phyloP scores from a whole-genome alignment of 1,140 invertebrate species.

The Cheumatopsyche charites region DNA sequence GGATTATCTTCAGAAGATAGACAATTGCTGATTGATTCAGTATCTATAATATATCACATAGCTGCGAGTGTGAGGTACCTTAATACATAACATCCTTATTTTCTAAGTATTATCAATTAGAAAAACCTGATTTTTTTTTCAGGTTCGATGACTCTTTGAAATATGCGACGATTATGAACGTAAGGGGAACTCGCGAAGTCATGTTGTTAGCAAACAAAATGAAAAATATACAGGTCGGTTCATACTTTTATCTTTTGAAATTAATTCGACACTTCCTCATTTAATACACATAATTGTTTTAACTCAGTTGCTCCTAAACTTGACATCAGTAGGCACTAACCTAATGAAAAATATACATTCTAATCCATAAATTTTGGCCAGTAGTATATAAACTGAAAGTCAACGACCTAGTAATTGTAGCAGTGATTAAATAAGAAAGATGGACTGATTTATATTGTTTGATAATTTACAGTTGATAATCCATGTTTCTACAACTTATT shows the following conservation, averaged over 20 bases:
- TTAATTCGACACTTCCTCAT: not conserved
- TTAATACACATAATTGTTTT: no score
- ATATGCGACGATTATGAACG: constrained; percentile 69
- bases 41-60: constrained; percentile 89
- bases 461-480: constrained; percentile 66
- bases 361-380: no score
- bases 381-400: no score
- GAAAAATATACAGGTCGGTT: constrained; percentile 67
- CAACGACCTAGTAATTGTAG: no score
- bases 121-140: not conserved
- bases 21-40: constrained; percentile 70
- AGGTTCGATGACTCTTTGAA: constrained; percentile 86
- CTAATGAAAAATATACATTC: no score
- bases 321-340: no score
- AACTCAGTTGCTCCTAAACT: no score
- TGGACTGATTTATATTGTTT: not conserved
- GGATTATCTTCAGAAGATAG: constrained; percentile 57
- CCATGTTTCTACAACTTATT: constrained; percentile 86
- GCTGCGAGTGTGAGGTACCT: constrained; percentile 81
- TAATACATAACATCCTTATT: not conserved
- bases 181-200: constrained; percentile 69
- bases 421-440: no score
- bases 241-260: not conserved
- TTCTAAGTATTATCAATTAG: not conserved
- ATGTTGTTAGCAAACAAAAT: constrained; percentile 70